Base-by-base conservation (phyloP, 2,113 vertebrate genomes). In the Leucosticte australis region DNA sequence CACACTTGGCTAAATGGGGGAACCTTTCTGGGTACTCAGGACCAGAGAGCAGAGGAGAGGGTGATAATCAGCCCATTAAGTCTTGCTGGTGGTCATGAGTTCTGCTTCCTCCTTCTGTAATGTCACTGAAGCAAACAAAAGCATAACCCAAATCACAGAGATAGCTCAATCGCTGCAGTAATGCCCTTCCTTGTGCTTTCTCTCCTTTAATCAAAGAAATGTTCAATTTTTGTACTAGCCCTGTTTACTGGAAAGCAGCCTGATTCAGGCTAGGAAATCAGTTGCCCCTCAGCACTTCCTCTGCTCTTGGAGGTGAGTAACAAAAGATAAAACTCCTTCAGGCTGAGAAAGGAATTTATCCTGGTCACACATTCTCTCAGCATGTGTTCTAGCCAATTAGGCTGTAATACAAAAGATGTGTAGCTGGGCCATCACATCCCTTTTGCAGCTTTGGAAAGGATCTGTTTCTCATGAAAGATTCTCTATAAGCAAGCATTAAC, bases 341-440 rank as follows among this genome's bases (percentile, higher is more conserved):
- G 79, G 37, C 53, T 77, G 68, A 65, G 46, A 64, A 92, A 88
- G 31, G 44, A 83, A 73, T 92, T 88, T 44, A 23, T 64, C 71
- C 49, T 53, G 41, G 46, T 86, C 91, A 73, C 67, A 64, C 28
- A 85, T 23, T 46, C 60, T 67, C 79, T 71, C 71, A 53, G 80
- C 47, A 49, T 41, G 67, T 80, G 68, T 69, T 86, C 70, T 35
- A 90, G 65, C 67, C 71, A 88, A 75, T 86, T 94, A 94, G 55
- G 46, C 41, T 77, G 63, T 30, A 69, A 91, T 37, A 91, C n/a
- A 83, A 77, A 94, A 88, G 80, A 65, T 55, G 10, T 8, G 28
- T 57, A 69, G n/a, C 59, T 69, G 35, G 46, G 86, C 41, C 5
- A 14, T 69, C 83, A 77, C 63, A 77, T 15, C 31, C 41, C 4